Evolutionary conservation across 2,797 vertebrate genomes (phyloP), one percentile per base, ranked within the genome.

Genomic region (Serranus cabrilla): DNA sequence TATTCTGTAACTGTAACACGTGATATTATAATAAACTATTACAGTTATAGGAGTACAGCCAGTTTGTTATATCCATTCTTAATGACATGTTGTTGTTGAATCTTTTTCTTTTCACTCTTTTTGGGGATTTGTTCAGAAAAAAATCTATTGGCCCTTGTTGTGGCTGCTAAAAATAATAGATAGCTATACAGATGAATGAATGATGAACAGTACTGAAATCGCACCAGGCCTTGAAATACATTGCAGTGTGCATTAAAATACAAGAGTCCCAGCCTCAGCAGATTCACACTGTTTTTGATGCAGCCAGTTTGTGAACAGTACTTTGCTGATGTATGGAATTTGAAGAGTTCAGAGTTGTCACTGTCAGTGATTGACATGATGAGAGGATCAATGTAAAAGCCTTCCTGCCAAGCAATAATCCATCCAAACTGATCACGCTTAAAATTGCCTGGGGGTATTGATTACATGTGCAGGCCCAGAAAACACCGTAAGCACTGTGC

Each of bases 291-390:
- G 69, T 89, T 84, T 87, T 72, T 87, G 81, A 90, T 78, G 81
- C 52, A 63, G 65, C 77, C 64, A 72, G 61, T 83, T 68, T 61
- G 78, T 70, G 46, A 83, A 50, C 49, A 42, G 50, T 52, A 85
- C 76, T 84, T 34, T 92, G 90, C 90, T 93, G 91, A 92, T 92
- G 89, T 91, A 66, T 83, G 80, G 85, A 89, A 89, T 86, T 83
- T 90, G 82, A 90, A 79, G 91, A 93, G 87, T 91, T 92, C 69
- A 73, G 81, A 85, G 83, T 88, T 91, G 90, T 93, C 88, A 86
- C 71, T 85, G 89, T 86, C 84, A 76, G 90, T 93, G 93, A 94
- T 93, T 92, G 94, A 94, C 93, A 93, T 93, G 91, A 93, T 89
- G 92, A 83, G 77, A 78, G 81, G 91, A 94, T 94, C 93, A 90